A percentile compares a stretch with the other conserved stretches of the same genome.
These are phyloP conservation scores for Antitype chi DNA, from an alignment of 2,888 invertebrate species.

Conservation along the genomic window DNA sequence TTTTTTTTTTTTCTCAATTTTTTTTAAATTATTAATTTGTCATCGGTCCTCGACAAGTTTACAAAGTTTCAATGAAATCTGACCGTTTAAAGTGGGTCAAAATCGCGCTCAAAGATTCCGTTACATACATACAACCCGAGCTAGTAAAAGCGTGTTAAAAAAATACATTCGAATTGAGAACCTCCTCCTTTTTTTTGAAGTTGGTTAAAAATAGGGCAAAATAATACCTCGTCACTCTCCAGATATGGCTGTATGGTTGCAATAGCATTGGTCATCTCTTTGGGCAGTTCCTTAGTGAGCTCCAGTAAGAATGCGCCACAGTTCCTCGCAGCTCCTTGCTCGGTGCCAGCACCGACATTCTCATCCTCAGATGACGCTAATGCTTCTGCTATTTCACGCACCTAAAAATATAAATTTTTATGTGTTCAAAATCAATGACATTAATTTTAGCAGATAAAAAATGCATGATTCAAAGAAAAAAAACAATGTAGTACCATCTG, in stretches of 20 bases:
- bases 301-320: constrained; percentile 92
- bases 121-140: too few species aligned
- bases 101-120: too few species aligned
- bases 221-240: constrained; percentile 90
- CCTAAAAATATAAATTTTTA: constrained; percentile 69
- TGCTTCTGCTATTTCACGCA: constrained; percentile 93
- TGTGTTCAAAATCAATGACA: background rate
- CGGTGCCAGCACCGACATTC: constrained; percentile 81
- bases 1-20: too few species aligned
- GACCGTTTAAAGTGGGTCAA: too few species aligned
- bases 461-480: background rate
- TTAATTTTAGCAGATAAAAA: background rate
- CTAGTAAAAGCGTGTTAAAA: too few species aligned
- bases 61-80: too few species aligned
- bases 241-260: constrained; percentile 91
- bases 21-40: too few species aligned
- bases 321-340: constrained; percentile 84
- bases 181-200: too few species aligned
- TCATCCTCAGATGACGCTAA: constrained; percentile 90
- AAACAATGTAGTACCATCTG: constrained; percentile 89
- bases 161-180: too few species aligned
- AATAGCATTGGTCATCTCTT: constrained; percentile 91
- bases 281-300: constrained; percentile 91
- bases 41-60: too few species aligned
- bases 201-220: background rate